Evolutionary conservation across 2,888 invertebrate genomes (phyloP).

Genomic region (Ernsta delagoae): DNA sequence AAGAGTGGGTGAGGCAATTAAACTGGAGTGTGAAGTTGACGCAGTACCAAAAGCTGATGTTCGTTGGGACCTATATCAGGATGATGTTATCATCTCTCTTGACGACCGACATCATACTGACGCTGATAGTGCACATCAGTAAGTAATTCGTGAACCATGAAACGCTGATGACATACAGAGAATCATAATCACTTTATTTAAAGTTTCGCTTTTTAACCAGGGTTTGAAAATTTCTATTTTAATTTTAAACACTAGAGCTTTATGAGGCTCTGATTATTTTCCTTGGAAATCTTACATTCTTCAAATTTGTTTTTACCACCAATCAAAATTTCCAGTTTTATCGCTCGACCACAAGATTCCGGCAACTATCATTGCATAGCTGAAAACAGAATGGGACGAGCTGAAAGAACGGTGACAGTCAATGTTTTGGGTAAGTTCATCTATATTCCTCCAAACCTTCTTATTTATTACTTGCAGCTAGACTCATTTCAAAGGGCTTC

Average conservation of each 20-base stretch:
- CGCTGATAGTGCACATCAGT: slow-evolving; percentile 57
- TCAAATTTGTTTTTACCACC: background rate
- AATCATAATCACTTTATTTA: too few relatives aligned
- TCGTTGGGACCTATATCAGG: slow-evolving; percentile 63
- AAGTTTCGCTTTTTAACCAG: too few relatives aligned
- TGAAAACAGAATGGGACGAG: slow-evolving; percentile 61
- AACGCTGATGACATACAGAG: too few relatives aligned
- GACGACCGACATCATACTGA: slow-evolving; percentile 59
- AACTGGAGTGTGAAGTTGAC: slow-evolving; percentile 61
- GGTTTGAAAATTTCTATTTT: too few relatives aligned
- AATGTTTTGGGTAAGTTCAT: slow-evolving; percentile 62
- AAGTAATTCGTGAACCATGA: slow-evolving; percentile 33
- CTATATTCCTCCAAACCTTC: background rate
- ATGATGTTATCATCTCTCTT: slow-evolving; percentile 53
- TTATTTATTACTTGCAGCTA: too few relatives aligned
- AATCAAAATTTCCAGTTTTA: slow-evolving; percentile 56
- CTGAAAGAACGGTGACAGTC: slow-evolving; percentile 53
- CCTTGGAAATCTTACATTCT: too few relatives aligned
- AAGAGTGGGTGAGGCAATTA: slow-evolving; percentile 54
- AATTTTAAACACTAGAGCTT: too few relatives aligned
- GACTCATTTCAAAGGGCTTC: too few relatives aligned
- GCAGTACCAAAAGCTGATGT: slow-evolving; percentile 62
- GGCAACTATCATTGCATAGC: slow-evolving; percentile 70
- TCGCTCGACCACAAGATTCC: slow-evolving; percentile 59
- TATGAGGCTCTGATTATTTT: too few relatives aligned